Evolutionary conservation across 2,113 vertebrate genomes (phyloP), one percentile per base, ranked within the genome.

Genomic region (Otocyon megalotis): DNA sequence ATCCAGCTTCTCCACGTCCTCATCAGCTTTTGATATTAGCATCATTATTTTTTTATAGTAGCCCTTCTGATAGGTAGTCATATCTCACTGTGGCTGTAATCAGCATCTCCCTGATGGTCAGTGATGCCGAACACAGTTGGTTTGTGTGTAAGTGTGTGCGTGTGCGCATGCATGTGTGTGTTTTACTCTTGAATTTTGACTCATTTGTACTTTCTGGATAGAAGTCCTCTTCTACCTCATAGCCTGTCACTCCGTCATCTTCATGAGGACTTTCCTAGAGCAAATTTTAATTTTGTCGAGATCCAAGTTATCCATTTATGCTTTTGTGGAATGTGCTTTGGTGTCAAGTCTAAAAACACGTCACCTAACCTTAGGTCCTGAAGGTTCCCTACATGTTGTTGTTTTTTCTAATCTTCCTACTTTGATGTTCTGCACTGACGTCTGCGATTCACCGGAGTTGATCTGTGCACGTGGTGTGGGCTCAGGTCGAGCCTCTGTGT

Each of bases 101-200:
- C 6, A 0, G 28, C 20, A 1, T 24, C 56, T 80, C 30, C 11
- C 2, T 15, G 5, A 2, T 0, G 30, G 62, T 22, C 14, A 0
- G 0, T 0, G 6, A 13, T 3, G n/a, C 11, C 0, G 7, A 53
- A 15, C 3, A 0, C 12, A 60, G 16, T 8, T 24, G 67, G 56
- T 1, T 4, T 43, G 26, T 63, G 13, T 65, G 43, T 50, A 43
- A 16, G 74, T 28, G 65, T 32, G 30, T 16, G 20, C 56, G 77
- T 37, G 63, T 5, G 5, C 14, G 8, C 43, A 14, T 22, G 62
- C 13, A 11, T 13, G 62, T 11, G 62, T 63, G 62, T 20, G 28
- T 65, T 80, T 35, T 35, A 5, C 62, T 77, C 35, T 50, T 60
- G 62, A 81, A 13, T 28, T 28, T 53, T 17, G 35, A 58, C 56